phyloP scores from a whole-genome alignment of 2,113 vertebrate species.

The Trachemys scripta region DNA sequence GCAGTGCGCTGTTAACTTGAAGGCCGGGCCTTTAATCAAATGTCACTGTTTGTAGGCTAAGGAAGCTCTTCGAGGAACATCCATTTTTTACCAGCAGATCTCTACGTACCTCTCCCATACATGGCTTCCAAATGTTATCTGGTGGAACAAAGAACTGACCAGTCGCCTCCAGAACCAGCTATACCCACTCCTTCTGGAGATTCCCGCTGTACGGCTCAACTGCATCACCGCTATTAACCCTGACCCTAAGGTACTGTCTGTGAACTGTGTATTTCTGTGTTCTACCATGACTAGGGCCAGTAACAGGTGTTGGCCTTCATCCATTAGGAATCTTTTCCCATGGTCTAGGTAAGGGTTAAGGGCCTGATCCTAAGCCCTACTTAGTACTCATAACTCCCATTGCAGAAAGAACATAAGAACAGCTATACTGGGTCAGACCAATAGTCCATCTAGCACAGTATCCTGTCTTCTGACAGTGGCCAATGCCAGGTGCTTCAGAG shows the following conservation, averaged over 20 bases:
- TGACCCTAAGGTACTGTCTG: conserved; percentile 68
- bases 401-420: no score
- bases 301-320: neutral
- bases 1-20: neutral
- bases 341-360: neutral
- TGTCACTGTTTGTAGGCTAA: conserved; percentile 52
- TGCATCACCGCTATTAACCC: conserved; percentile 61
- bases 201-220: conserved; percentile 73
- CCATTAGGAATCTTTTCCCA: neutral
- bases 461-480: no score
- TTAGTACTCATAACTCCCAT: neutral
- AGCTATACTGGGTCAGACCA: no score
- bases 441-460: no score
- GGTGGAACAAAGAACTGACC: conserved; percentile 72
- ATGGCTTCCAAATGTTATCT: conserved; percentile 52
- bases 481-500: no score
- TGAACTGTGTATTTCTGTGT: neutral
- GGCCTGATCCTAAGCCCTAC: neutral
- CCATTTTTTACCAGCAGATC: conserved; percentile 65
- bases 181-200: conserved; percentile 35
- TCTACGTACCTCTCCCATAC: conserved; percentile 73
- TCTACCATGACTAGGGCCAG: neutral
- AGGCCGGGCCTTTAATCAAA: neutral
- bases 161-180: conserved; percentile 51
- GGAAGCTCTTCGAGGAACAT: conserved; percentile 24